Base-by-base conservation (phyloP, 2,888 invertebrate genomes). In the Pristionchus fissidentatus region DNA sequence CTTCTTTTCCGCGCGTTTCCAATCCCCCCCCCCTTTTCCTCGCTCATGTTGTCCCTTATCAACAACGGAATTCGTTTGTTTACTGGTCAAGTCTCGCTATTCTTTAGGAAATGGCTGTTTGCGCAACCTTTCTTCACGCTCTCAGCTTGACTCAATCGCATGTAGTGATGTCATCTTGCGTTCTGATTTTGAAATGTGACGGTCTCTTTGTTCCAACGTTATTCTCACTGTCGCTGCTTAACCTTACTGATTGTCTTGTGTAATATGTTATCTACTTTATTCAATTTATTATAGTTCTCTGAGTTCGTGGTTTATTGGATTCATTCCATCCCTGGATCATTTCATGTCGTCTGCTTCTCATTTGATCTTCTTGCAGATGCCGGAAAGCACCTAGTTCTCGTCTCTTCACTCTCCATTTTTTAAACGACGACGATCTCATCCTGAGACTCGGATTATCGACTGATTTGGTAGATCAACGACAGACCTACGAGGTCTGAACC, bases 371-470 rank as follows among this genome's bases (percentile, higher is more conserved):
- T 70, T 70, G 0, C 41, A 70, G 70, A 70, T 70, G 70, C 38
- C 5, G 1, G 22, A 41, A 70, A n/a, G 10, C n/a, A 26, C 70
- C n/a, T 70, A 70, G 70, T 38, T 29, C 46, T 13, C 75, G 8
- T 43, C 43, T n/a, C 41, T 43, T 22, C 62, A 10, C 62, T 4
- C 70, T 13, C 52, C 22, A 19, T 7, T 2, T 5, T 35, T 10
- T 35, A 49, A 49, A 29, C 46, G 46, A 52, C 32, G 49, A 52
- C 22, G 52, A 49, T 52, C 49, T 77, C 77, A 7, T 3, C 52
- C 49, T 32, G 77, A 52, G 46, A 46, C 52, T 77, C 52, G 19
- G 52, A 52, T 32, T 46, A 77, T 77, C 35, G 77, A 52, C 41
- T 52, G 52, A 49, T 52, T 29, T 46, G 4, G 49, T 52, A 77